Evolutionary conservation across 2,797 vertebrate genomes (phyloP).

Genomic region (Luscinia luscinia): DNA sequence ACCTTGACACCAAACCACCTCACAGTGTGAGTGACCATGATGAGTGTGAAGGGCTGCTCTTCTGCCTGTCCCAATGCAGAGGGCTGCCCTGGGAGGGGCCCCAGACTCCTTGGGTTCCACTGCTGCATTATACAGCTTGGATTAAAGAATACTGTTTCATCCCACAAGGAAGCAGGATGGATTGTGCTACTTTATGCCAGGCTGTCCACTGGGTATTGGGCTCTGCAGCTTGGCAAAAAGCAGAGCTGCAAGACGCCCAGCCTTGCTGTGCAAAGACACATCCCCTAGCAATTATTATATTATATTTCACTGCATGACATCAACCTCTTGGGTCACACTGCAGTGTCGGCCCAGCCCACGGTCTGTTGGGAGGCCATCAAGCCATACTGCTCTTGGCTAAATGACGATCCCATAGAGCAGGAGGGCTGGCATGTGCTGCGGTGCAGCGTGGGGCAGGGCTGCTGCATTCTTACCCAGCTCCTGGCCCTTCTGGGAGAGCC

Average conservation of each 20-base stretch:
- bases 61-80: not conserved
- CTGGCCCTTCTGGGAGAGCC: not conserved
- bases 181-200: not conserved
- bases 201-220: not conserved
- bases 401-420: not conserved
- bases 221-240: not conserved
- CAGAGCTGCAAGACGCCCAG: not conserved
- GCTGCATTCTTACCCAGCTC: not conserved
- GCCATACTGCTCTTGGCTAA: not conserved
- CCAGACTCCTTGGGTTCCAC: not conserved
- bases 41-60: not conserved
- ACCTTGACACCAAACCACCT: not conserved
- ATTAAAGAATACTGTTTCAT: not conserved
- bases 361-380: not conserved
- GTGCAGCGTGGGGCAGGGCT: not conserved
- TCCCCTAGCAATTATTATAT: not conserved
- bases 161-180: not conserved
- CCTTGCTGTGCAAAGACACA: not conserved
- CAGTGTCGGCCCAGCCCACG: not conserved
- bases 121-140: fast-evolving
- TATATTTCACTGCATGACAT: not conserved
- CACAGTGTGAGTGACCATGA: fast-evolving
- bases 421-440: fast-evolving
- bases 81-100: not conserved
- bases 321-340: not conserved